Conservation (phyloP, 2,113 vertebrate species). For the Raja brachyura region DNA sequence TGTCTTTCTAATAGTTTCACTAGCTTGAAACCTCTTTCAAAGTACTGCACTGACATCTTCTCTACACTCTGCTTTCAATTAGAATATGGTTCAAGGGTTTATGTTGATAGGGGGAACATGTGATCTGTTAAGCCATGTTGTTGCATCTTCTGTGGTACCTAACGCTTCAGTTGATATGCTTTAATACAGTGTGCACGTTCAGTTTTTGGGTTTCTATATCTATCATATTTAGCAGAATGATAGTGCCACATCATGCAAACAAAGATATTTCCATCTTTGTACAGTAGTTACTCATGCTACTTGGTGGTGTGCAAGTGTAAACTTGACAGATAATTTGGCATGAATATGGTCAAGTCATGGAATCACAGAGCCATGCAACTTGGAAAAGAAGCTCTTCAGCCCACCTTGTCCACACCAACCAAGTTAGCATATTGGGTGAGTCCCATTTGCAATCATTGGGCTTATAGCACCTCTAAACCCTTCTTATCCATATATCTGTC, state of each 20-base stretch:
- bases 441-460: too few relatives aligned
- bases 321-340: neutral
- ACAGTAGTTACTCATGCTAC: neutral
- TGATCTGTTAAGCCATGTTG: neutral
- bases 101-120: neutral
- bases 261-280: neutral
- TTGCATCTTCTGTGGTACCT: neutral
- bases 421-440: too few relatives aligned
- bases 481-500: too few relatives aligned
- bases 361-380: too few relatives aligned
- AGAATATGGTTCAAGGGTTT: neutral
- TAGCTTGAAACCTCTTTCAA: neutral
- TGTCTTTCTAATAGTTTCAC: neutral
- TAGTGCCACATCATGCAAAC: neutral
- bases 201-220: neutral
- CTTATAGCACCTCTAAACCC: too few relatives aligned
- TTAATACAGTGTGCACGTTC: neutral
- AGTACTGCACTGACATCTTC: neutral
- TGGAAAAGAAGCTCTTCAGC: too few relatives aligned
- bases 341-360: neutral
- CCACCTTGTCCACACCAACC: too few relatives aligned
- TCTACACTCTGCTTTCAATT: neutral
- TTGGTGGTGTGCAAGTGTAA: neutral
- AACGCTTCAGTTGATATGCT: neutral
- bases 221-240: neutral